Conservation (phyloP, 2,888 invertebrate species). For the Punctoribates punctum region DNA sequence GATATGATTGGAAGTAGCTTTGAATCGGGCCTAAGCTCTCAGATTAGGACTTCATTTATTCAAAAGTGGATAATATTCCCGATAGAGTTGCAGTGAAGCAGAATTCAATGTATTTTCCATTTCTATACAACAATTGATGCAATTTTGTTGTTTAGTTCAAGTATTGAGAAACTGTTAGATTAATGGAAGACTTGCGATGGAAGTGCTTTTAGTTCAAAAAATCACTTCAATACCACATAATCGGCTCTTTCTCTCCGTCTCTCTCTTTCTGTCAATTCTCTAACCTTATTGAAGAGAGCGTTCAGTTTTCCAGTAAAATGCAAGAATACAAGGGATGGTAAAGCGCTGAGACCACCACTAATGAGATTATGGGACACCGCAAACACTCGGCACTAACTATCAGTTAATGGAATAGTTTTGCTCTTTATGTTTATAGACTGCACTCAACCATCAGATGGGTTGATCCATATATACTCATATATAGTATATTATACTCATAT, state of each 20-base stretch:
- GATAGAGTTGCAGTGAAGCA: not conserved
- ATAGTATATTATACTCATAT: too few relatives aligned
- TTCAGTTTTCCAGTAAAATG: not conserved
- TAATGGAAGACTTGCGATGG: too few relatives aligned
- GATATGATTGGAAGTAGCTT: too few relatives aligned
- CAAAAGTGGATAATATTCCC: not conserved
- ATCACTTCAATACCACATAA: conserved; percentile 9
- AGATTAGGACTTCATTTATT: too few relatives aligned
- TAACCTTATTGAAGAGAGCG: conserved; percentile 3
- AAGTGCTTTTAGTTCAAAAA: not conserved
- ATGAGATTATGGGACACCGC: not conserved
- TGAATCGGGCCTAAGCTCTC: too few relatives aligned
- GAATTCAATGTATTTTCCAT: not conserved
- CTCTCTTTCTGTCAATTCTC: not conserved
- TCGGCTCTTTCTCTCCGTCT: not conserved
- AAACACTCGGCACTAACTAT: not conserved
- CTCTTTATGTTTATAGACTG: not conserved
- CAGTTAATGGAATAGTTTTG: conserved; percentile 8
- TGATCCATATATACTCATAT: too few relatives aligned
- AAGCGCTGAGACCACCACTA: conserved; percentile 3
- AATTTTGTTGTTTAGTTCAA: not conserved
- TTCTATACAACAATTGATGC: not conserved
- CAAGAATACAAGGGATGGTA: not conserved
- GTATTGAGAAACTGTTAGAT: conserved; percentile 7
- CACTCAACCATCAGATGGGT: too few relatives aligned